Evolutionary conservation across 2,888 invertebrate species (phyloP), one percentile per base, ranked within the genome.

Genomic region (Buathra laborator): DNA sequence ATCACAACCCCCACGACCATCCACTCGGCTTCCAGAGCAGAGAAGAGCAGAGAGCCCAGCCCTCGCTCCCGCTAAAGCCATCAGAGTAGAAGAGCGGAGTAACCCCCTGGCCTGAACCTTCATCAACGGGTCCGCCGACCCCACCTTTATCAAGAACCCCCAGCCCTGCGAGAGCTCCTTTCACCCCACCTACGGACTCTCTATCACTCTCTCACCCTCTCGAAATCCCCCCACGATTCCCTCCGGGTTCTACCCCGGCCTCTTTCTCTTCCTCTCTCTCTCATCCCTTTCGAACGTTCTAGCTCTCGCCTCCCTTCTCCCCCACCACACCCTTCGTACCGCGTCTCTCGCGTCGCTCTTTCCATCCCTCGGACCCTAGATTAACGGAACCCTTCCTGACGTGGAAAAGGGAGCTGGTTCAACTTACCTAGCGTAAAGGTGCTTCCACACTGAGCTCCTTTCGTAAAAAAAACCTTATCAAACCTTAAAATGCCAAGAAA

Each of bases 101-200:
- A 92, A 93, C 92, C 93, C 93, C 92, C 92, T 92, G 90, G 91
- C 90, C 91, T 93, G 93, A 93, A 93, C 93, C 93, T 93, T 93
- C 93, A 93, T 93, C 94, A 93, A 92, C 93, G 93, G 93, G 92
- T 94, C 93, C 91, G 90, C 88, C 90, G 87, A 93, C 93, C 92
- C 92, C 92, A 93, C 91, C 92, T 92, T 92, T 92, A 92, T 92
- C 92, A 91, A 91, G 91, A 91, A 91, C 91, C 90, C 91, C 90
- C 90, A 89, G 91, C 86, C 88, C 89, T 89, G 86, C 85, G 76
- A 53, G 81, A 85, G 84, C 83, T 87, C 81, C 88, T 87, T 88
- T 87, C 89, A 80, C 82, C 51, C 85, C 83, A 71, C 86, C 86
- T 32, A 76, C 83, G 67, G 46, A 78, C 84, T 70, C 84, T 87